Evolutionary conservation across 2,113 vertebrate species (phyloP), one percentile per base, ranked within the genome.

Genomic region (Craseonycteris thonglongyai): DNA sequence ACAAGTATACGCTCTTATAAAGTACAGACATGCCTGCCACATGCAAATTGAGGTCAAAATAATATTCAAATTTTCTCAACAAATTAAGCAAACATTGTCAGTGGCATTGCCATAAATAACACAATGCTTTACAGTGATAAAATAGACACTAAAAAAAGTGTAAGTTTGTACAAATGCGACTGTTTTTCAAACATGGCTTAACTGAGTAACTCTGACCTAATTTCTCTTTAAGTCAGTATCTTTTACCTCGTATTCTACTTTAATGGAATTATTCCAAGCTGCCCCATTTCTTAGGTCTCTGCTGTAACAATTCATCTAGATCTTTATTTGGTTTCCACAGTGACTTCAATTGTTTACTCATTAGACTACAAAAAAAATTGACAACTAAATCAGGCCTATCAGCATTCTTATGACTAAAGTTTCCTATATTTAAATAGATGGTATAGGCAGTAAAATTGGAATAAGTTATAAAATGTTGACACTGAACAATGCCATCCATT

Each of bases 341-440:
- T 21, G 26, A 86, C 30, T 74, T n/a, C 7, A 74, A 69, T 93
- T 92, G 51, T 93, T 88, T 71, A 49, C 51, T 96, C 79, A 93
- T 95, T 22, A 94, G 65, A 88, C 30, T 54, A 72, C 80, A 88
- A 63, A 74, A 79, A 94, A 74, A 33, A 16, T 28, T 86, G 78
- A 94, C 56, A 92, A 91, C 78, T 75, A 89, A 91, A 95, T 91
- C 93, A 95, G 54, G 78, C 54, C 71, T 61, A 81, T 79, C 79
- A 86, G 35, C 40, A 92, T 94, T 96, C 93, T 76, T 90, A 42
- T 38, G 84, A 84, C 54, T 66, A 92, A 80, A 72, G n/a, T 30
- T 95, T 96, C 85, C 88, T 75, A 86, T 78, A 82, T 92, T 93
- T 84, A 93, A 68, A 95, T 40, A 91, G 28, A 94, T 22, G 42